phyloP scores from a whole-genome alignment of 2,113 vertebrate genomes.

The Lamprologus speciosus region DNA sequence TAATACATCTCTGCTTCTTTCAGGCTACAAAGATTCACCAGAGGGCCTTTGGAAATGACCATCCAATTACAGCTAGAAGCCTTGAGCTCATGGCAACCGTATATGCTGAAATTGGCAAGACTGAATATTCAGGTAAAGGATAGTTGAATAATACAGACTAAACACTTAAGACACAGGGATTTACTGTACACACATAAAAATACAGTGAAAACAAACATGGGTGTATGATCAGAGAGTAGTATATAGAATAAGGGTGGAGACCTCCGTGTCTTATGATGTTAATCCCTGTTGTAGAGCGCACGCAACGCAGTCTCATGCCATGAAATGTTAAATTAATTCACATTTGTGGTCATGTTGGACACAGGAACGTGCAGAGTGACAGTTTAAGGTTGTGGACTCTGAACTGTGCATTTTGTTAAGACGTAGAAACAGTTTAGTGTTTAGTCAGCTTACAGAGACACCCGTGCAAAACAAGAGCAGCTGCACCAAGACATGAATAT shows the following conservation, averaged over 20 bases:
- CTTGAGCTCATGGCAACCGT: conserved; percentile 75
- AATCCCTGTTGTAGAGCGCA: neutral
- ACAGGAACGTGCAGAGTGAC: neutral
- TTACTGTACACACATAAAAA: neutral
- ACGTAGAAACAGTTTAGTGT: neutral
- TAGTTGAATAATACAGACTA: neutral
- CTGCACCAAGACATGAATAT: neutral
- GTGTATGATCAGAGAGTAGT: neutral
- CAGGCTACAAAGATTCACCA: conserved; percentile 78
- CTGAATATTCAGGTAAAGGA: conserved; percentile 74
- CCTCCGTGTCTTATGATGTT: neutral
- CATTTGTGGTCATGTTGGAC: neutral
- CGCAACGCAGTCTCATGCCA: neutral
- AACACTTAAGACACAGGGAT: neutral
- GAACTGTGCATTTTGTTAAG: conserved; percentile 3
- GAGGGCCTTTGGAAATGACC: conserved; percentile 71
- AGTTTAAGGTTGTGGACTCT: conserved; percentile 41
- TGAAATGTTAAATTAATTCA: conserved; percentile 30
- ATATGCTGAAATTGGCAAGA: conserved; percentile 74
- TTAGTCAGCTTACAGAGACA: conserved; percentile 37
- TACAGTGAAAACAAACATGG: neutral
- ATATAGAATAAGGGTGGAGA: neutral
- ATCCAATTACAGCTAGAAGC: conserved; percentile 69
- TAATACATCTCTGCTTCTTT: neutral
- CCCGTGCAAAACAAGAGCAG: neutral